A percentile compares a stretch with the other conserved stretches of the same genome.
Evolutionary conservation across 2,888 invertebrate genomes (phyloP).

Genomic region (Biston stratarius): DNA sequence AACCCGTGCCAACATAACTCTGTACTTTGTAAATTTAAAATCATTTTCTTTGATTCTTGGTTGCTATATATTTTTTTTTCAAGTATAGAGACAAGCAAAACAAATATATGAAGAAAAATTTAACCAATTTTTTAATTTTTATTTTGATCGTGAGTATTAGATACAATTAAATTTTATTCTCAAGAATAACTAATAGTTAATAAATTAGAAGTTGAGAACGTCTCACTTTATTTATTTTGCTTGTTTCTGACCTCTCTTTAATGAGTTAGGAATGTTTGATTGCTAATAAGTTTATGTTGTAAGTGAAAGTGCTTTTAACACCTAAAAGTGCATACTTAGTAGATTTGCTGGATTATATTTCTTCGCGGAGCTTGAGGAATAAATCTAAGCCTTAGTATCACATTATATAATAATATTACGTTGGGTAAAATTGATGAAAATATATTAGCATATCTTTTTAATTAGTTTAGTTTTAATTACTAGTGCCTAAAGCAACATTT

Average conservation of each 20-base stretch:
- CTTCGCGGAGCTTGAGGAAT: slow-evolving; percentile 11
- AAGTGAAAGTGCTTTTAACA: background rate
- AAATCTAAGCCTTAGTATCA: slow-evolving; percentile 33
- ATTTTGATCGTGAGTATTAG: too few species aligned
- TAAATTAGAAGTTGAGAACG: background rate
- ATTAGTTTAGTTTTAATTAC: background rate
- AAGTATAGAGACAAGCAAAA: too few species aligned
- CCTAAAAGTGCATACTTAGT: slow-evolving; percentile 33
- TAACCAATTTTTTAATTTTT: too few species aligned
- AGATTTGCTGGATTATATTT: slow-evolving; percentile 22
- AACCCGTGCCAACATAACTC: too few species aligned
- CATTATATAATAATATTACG: slow-evolving; percentile 18
- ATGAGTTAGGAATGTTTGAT: slow-evolving; percentile 13
- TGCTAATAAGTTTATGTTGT: slow-evolving; percentile 25
- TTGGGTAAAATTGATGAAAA: slow-evolving; percentile 27
- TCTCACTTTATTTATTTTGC: slow-evolving; percentile 11
- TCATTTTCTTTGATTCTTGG: too few species aligned
- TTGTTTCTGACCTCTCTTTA: background rate
- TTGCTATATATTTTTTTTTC: too few species aligned
- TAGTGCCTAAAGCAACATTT: background rate
- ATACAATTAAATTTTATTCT: too few species aligned
- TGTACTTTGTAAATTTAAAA: too few species aligned
- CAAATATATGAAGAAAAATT: too few species aligned
- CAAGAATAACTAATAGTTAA: too few species aligned
- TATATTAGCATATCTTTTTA: background rate